Evolutionary conservation across 2,113 vertebrate species (phyloP).

Genomic region (Todiramphus chloris): DNA sequence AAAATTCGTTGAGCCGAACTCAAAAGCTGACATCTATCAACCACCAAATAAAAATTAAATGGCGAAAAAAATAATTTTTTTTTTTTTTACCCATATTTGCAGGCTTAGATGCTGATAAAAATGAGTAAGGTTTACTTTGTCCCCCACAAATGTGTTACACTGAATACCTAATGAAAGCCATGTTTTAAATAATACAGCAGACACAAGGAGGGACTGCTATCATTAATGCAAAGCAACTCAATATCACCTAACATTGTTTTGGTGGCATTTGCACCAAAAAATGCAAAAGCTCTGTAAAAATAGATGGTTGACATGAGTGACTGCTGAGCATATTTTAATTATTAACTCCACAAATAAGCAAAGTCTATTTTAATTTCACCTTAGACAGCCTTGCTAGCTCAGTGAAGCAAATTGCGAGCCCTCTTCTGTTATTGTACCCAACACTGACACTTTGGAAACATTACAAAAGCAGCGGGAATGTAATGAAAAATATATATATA

Average conservation of each 20-base stretch:
- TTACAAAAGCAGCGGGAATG: conserved; percentile 35
- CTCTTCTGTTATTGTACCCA: neutral
- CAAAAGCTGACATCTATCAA: neutral
- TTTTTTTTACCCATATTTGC: neutral
- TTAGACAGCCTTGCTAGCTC: conserved; percentile 5
- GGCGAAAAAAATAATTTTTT: neutral
- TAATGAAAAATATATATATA: conserved; percentile 48
- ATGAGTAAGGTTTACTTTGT: neutral
- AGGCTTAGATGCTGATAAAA: conserved; percentile 7
- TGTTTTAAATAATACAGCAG: conserved; percentile 38
- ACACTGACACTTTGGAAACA: conserved; percentile 16
- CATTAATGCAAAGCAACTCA: conserved; percentile 1
- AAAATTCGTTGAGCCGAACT: neutral
- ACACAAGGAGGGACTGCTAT: neutral
- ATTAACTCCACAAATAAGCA: conserved; percentile 47
- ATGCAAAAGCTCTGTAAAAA: neutral
- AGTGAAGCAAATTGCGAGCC: neutral
- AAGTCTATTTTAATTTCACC: conserved; percentile 49
- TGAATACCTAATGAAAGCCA: conserved; percentile 1
- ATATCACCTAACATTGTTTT: neutral
- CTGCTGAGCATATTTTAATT: conserved; percentile 26
- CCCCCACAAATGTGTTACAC: neutral
- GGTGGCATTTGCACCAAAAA: neutral
- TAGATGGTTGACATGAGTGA: neutral
- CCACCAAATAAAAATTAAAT: neutral